These are phyloP conservation scores for Alces alces DNA, from an alignment of 2,113 vertebrate species.

Conservation along the genomic window DNA sequence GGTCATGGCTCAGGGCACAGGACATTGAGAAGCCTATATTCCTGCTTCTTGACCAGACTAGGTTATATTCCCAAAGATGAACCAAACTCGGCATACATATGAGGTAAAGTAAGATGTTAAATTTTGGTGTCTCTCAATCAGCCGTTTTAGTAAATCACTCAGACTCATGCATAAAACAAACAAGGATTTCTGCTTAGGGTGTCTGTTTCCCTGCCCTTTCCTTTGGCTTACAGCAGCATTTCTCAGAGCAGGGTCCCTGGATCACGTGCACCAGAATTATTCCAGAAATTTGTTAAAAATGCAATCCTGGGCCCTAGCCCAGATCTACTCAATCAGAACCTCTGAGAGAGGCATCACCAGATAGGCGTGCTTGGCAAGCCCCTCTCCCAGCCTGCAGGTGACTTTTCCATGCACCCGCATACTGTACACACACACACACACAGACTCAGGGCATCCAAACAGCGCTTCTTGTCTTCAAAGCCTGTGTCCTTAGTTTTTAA, in stretches of 20 bases:
- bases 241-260: neutral
- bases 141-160: neutral
- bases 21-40: neutral
- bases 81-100: neutral
- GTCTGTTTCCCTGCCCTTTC: neutral
- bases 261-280: neutral
- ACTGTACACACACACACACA: neutral
- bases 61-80: neutral
- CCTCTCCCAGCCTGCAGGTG: neutral
- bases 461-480: neutral
- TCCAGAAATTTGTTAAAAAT: constrained; percentile 30
- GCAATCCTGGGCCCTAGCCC: neutral
- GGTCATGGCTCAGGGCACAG: neutral
- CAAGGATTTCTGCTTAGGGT: neutral
- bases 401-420: neutral
- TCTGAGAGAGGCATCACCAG: neutral
- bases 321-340: neutral
- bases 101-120: neutral
- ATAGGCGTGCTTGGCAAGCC: neutral
- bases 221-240: neutral
- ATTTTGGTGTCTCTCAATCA: neutral
- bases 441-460: neutral
- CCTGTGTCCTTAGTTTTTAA: neutral
- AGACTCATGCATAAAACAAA: neutral
- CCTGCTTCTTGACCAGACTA: neutral